Evolutionary conservation across 2,888 invertebrate genomes (phyloP).

Genomic region (Auanema sp.): DNA sequence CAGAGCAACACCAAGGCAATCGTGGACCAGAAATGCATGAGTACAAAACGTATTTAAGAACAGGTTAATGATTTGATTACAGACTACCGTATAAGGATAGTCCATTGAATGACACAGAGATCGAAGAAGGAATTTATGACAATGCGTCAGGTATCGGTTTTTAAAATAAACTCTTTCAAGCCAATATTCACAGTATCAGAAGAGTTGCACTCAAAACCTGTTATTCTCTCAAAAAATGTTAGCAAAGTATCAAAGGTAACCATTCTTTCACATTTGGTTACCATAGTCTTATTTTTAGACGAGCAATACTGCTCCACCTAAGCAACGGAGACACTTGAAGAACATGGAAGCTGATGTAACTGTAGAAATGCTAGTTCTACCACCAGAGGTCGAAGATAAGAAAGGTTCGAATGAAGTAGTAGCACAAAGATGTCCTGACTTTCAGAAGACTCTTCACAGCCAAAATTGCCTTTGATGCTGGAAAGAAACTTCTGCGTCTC

Average conservation of each 20-base stretch:
- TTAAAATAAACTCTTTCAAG: conserved; percentile 2
- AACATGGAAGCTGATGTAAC: conserved; percentile 58
- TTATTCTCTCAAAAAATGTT: not conserved
- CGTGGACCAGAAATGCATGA: too few relatives aligned
- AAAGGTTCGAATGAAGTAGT: too few relatives aligned
- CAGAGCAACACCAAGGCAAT: too few relatives aligned
- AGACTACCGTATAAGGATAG: conserved; percentile 25
- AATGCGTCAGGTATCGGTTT: not conserved
- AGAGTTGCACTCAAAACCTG: not conserved
- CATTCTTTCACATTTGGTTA: not conserved
- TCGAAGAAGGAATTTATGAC: conserved; percentile 4
- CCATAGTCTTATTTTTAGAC: conserved; percentile 8
- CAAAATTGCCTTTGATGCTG: too few relatives aligned
- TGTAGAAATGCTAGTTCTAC: conserved; percentile 58
- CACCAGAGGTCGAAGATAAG: conserved; percentile 38
- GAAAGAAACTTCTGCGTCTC: too few relatives aligned
- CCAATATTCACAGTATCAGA: conserved; percentile 17
- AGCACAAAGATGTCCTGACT: too few relatives aligned
- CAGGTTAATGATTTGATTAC: conserved; percentile 4
- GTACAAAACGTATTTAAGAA: too few relatives aligned
- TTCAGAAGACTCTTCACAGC: too few relatives aligned
- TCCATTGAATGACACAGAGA: conserved; percentile 34
- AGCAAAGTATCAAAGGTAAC: not conserved
- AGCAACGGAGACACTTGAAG: conserved; percentile 26
- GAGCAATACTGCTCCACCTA: not conserved